Evolutionary conservation across 1,140 invertebrate species (phyloP).

Genomic region (Drosophila lini): DNA sequence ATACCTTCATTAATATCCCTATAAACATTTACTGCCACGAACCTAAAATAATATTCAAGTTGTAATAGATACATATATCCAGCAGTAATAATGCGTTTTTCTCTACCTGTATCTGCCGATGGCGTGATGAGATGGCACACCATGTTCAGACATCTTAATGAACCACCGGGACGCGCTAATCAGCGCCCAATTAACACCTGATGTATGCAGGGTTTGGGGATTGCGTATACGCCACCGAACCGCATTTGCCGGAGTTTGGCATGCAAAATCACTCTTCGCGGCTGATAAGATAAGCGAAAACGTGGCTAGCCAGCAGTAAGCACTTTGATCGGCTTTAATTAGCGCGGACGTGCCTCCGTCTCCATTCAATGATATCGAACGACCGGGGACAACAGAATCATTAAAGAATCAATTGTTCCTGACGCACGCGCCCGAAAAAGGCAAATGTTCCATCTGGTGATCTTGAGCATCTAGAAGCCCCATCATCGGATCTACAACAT

Average conservation of each 20-base stretch:
- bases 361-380: conserved; percentile 49
- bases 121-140: conserved; percentile 31
- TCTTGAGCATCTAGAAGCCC: conserved; percentile 16
- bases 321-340: conserved; percentile 58
- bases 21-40: neutral
- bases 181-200: conserved; percentile 39
- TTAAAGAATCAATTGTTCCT: conserved; percentile 62
- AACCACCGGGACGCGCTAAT: conserved; percentile 48
- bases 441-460: conserved; percentile 10
- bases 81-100: neutral
- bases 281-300: conserved; percentile 61
- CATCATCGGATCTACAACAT: conserved; percentile 8
- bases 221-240: conserved; percentile 57
- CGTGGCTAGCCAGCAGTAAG: conserved; percentile 45
- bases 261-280: conserved; percentile 30
- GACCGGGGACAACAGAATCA: conserved; percentile 66
- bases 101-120: conserved; percentile 5
- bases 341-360: conserved; percentile 70
- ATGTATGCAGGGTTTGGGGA: conserved; percentile 20
- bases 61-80: neutral
- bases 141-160: conserved; percentile 52
- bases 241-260: conserved; percentile 17
- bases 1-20: no score
- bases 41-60: neutral
- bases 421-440: conserved; percentile 47